Evolutionary conservation across 2,113 vertebrate genomes (phyloP).

Genomic region (Centropristis striata): DNA sequence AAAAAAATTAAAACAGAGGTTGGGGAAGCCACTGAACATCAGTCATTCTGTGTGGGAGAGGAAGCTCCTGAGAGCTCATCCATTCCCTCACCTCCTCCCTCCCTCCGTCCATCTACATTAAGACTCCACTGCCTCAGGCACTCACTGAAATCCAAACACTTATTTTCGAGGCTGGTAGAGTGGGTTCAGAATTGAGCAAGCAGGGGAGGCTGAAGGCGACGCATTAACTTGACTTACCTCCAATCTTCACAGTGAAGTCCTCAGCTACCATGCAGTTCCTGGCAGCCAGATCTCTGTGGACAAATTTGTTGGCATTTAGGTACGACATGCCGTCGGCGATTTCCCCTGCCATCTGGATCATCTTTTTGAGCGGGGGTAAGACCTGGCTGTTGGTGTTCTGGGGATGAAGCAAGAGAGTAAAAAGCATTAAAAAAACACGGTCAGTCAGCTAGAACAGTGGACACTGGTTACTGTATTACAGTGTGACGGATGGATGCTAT

Average conservation of each 20-base stretch:
- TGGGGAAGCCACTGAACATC: slow-evolving; percentile 53
- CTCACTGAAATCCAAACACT: slow-evolving; percentile 54
- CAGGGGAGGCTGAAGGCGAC: slow-evolving; percentile 16
- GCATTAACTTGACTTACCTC: slow-evolving; percentile 85
- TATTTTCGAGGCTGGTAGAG: slow-evolving; percentile 42
- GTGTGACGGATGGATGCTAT: background rate
- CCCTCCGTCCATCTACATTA: slow-evolving; percentile 59
- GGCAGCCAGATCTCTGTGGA: slow-evolving; percentile 97
- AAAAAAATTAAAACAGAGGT: slow-evolving; percentile 45
- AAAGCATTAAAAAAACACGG: background rate
- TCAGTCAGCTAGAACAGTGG: background rate
- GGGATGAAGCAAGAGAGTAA: slow-evolving; percentile 40
- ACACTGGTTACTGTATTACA: background rate
- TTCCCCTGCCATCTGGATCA: slow-evolving; percentile 99
- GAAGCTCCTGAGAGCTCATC: slow-evolving; percentile 53
- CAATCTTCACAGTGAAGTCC: slow-evolving; percentile 98
- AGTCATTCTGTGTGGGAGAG: slow-evolving; percentile 60
- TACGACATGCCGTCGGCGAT: slow-evolving; percentile 99
- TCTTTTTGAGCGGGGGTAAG: slow-evolving; percentile 96
- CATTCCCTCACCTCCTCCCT: slow-evolving; percentile 50
- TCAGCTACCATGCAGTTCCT: slow-evolving; percentile 99
- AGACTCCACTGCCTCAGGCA: slow-evolving; percentile 37
- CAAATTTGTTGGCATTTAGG: slow-evolving; percentile 99
- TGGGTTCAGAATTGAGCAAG: slow-evolving; percentile 34
- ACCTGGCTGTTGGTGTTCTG: slow-evolving; percentile 89